Evolutionary conservation across 2,113 vertebrate genomes (phyloP).

Genomic region (Ornithorhynchus anatinus): DNA sequence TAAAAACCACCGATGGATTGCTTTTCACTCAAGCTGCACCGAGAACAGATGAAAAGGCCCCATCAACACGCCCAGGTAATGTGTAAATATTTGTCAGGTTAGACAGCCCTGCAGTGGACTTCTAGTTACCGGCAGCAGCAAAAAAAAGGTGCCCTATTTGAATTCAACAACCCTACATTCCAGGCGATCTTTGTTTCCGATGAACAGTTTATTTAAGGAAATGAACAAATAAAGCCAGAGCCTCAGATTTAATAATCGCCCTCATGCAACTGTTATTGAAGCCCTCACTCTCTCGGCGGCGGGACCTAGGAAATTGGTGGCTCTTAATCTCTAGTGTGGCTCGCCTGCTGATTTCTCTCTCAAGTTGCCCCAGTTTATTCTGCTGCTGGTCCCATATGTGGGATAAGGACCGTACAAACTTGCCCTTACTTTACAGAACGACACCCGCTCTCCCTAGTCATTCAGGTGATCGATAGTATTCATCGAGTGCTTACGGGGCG

Average conservation of each 20-base stretch:
- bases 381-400: too few relatives aligned
- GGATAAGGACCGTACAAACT: too few relatives aligned
- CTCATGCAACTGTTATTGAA: background rate
- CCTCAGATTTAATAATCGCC: background rate
- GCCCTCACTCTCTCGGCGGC: background rate
- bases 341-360: too few relatives aligned
- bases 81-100: background rate
- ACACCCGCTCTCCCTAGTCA: too few relatives aligned
- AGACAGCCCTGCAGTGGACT: background rate
- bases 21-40: background rate
- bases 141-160: background rate
- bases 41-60: background rate
- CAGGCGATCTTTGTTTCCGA: background rate
- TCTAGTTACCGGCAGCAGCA: background rate
- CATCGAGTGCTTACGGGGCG: too few relatives aligned
- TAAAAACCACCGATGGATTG: too few relatives aligned
- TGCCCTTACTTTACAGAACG: too few relatives aligned
- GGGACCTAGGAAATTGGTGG: background rate
- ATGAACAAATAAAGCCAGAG: background rate
- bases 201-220: background rate
- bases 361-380: too few relatives aligned
- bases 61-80: background rate
- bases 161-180: background rate
- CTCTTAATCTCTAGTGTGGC: too few relatives aligned
- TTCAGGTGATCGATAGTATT: too few relatives aligned